Evolutionary conservation across 2,888 invertebrate species (phyloP), one percentile per base, ranked within the genome.

Genomic region (Eulithis prunata): DNA sequence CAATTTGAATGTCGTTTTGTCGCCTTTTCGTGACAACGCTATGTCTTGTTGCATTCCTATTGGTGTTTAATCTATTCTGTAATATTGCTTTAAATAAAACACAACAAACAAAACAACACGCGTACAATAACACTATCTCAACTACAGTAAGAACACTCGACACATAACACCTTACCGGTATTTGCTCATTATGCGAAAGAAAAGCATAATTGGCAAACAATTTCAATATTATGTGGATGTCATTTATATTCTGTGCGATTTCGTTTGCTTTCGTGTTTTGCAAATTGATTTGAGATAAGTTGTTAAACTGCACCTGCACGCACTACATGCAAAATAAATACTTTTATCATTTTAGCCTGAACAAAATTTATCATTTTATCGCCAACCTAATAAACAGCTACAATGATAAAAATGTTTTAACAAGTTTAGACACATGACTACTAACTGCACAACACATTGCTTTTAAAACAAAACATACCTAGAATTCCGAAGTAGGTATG

Each of bases 141-240:
- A 86, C 81, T 81, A 78, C 84, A 88, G 85, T 57, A 57, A 85
- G 57, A 58, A 75, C 71, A 71, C 67, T 54, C 49, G 69, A 79
- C 78, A 82, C 66, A 54, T 41, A 46, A 66, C 78, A 41, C 41
- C 41, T 41, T 77, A 76, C 73, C 75, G 83, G 93, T 93, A 92
- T 93, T 93, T 90, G 91, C 92, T 92, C 92, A 92, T 93, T 91
- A 90, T 90, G 93, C 91, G 78, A 81, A 70, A 79, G 78, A 84
- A 86, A 82, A 76, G 90, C 92, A 92, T 91, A 91, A 92, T 92
- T 92, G 93, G 93, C 91, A 91, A 89, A 83, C 79, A 70, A 65
- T 72, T 64, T 75, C 65, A 81, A 78, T 76, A 82, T 76, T 84
- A 21, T 41, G 82, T 91, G 90, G 93, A 84, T 91, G 91, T 92